Conservation (phyloP, 2,888 invertebrate species). For the Lamproptera curius region DNA sequence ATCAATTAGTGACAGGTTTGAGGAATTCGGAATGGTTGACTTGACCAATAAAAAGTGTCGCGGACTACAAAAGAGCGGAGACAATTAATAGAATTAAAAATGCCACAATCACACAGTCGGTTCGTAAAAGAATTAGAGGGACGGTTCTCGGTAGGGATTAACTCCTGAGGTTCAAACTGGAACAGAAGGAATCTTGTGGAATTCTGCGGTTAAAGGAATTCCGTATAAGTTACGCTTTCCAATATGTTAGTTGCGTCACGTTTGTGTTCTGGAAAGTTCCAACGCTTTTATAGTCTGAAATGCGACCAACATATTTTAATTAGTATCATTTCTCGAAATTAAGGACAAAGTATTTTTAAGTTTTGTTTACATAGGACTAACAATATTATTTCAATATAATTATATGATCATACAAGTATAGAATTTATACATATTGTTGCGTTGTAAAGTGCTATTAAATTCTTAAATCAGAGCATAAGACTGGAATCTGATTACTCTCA, state of each 20-base stretch:
- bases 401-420: too few relatives aligned
- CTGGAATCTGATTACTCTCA: neutral
- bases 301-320: too few relatives aligned
- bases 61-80: conserved; percentile 12
- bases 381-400: too few relatives aligned
- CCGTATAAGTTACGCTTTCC: neutral
- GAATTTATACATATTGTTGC: too few relatives aligned
- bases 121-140: conserved; percentile 29
- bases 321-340: too few relatives aligned
- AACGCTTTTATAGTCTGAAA: too few relatives aligned
- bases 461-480: too few relatives aligned
- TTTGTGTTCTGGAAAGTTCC: too few relatives aligned
- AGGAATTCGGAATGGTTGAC: conserved; percentile 18
- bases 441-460: too few relatives aligned
- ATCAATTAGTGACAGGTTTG: conserved; percentile 22
- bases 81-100: conserved; percentile 16
- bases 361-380: too few relatives aligned
- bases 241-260: too few relatives aligned
- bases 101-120: conserved; percentile 2
- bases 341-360: too few relatives aligned
- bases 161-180: conserved; percentile 27
- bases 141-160: conserved; percentile 49
- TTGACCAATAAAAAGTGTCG: conserved; percentile 19
- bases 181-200: neutral
- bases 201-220: neutral